Evolutionary conservation across 2,888 invertebrate genomes (phyloP).

Genomic region (Cheilosia pagana): DNA sequence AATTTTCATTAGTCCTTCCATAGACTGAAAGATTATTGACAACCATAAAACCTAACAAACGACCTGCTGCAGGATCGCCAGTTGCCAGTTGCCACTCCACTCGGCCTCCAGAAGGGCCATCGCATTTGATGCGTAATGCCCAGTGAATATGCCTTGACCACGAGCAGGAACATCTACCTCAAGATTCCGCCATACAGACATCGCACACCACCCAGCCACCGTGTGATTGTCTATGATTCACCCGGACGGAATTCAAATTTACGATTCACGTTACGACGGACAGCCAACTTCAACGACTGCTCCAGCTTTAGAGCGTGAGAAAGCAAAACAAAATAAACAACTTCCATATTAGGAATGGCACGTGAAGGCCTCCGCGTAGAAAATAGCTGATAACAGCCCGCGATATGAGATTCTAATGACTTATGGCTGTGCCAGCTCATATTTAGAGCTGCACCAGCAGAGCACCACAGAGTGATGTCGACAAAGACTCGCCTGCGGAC

Average conservation of each 20-base stretch:
- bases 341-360: constrained; percentile 65
- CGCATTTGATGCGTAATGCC: constrained; percentile 59
- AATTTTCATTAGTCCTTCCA: constrained; percentile 61
- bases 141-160: constrained; percentile 50
- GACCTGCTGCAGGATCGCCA: no score
- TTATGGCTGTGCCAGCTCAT: constrained; percentile 4
- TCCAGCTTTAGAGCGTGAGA: constrained; percentile 55
- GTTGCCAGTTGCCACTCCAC: neutral
- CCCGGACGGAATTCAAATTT: constrained; percentile 60
- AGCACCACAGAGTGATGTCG: constrained; percentile 12
- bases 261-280: constrained; percentile 27
- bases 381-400: constrained; percentile 24
- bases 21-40: constrained; percentile 41
- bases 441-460: no score
- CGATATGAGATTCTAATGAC: constrained; percentile 54
- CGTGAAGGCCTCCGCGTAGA: constrained; percentile 45
- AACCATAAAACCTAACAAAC: neutral
- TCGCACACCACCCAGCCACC: neutral
- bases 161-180: constrained; percentile 1
- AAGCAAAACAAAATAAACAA: constrained; percentile 36
- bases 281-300: neutral
- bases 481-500: neutral
- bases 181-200: neutral
- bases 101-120: constrained; percentile 48
- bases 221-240: constrained; percentile 60